phyloP scores from a whole-genome alignment of 2,888 invertebrate genomes.

The Nyleta sp. region DNA sequence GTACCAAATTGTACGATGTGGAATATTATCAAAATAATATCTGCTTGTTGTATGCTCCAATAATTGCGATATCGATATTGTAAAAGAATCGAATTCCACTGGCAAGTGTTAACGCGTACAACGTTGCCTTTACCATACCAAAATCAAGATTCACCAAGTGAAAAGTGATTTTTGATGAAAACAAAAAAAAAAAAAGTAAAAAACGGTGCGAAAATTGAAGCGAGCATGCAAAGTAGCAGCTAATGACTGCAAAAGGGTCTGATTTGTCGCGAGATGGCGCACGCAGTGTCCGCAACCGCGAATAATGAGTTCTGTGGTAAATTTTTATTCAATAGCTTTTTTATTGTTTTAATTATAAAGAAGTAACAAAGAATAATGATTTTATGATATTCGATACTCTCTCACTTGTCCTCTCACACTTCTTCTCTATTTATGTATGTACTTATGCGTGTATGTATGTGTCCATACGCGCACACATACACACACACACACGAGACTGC shows the following conservation, averaged over 20 bases:
- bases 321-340: slow-evolving; percentile 79
- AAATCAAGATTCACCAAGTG: too few species aligned
- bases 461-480: slow-evolving; percentile 45
- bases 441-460: slow-evolving; percentile 30
- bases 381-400: slow-evolving; percentile 78
- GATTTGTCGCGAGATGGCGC: slow-evolving; percentile 44
- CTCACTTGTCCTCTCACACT: slow-evolving; percentile 69
- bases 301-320: slow-evolving; percentile 64
- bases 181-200: too few species aligned
- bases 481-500: slow-evolving; percentile 66
- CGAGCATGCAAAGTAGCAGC: slow-evolving; percentile 5
- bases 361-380: slow-evolving; percentile 82
- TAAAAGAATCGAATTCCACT: too few species aligned
- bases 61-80: too few species aligned
- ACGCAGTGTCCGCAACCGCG: slow-evolving; percentile 48
- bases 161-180: too few species aligned
- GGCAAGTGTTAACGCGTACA: too few species aligned
- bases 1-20: too few species aligned
- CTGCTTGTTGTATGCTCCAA: too few species aligned
- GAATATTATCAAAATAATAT: too few species aligned
- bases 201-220: neutral
- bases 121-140: too few species aligned
- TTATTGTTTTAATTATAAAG: slow-evolving; percentile 82
- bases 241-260: slow-evolving; percentile 29
- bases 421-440: slow-evolving; percentile 23